phyloP scores from a whole-genome alignment of 2,797 vertebrate genomes.

The Gobionotothen gibberifrons region DNA sequence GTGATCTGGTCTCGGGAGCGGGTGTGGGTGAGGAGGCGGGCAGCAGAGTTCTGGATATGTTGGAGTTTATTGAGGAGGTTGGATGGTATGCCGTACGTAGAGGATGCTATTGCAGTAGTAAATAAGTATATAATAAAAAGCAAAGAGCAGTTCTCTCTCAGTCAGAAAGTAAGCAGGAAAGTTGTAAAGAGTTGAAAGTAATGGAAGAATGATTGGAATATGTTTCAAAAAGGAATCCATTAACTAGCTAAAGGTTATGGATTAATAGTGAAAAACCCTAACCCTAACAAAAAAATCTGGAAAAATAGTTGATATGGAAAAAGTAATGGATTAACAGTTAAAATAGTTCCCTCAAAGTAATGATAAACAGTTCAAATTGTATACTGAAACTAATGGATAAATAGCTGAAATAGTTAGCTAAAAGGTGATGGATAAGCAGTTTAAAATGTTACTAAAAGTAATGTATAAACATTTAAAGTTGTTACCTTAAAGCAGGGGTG shows the following conservation, averaged over 20 bases:
- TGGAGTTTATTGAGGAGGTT: no score
- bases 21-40: no score
- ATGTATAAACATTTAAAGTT: neutral
- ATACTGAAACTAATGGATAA: neutral
- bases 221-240: neutral
- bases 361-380: neutral
- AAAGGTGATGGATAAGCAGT: neutral
- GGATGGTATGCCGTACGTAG: no score
- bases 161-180: neutral
- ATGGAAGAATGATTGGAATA: neutral
- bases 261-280: neutral
- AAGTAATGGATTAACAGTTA: neutral
- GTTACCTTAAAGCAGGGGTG: no score
- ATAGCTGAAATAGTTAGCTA: neutral
- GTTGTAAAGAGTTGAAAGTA: neutral
- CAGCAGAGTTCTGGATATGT: no score
- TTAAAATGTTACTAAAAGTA: neutral
- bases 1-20: no score
- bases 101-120: no score
- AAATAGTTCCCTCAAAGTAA: neutral
- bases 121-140: neutral
- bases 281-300: no score
- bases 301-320: no score
- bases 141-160: neutral
- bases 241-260: neutral